Evolutionary conservation across 2,888 invertebrate genomes (phyloP).

Genomic region (Plebejus argus): DNA sequence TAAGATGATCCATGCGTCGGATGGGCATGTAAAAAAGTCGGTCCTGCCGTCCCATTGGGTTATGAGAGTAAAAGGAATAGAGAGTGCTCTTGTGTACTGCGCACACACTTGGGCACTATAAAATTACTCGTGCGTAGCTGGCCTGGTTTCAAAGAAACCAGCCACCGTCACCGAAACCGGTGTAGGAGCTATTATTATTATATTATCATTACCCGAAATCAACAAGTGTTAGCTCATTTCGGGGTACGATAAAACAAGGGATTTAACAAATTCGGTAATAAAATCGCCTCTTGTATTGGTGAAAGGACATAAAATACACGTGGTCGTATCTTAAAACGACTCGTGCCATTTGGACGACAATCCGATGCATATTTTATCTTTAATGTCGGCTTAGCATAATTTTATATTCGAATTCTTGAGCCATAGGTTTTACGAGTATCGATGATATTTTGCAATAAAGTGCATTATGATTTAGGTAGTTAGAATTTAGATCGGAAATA

Average conservation of each 20-base stretch:
- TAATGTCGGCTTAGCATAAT: constrained; percentile 34
- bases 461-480: background rate
- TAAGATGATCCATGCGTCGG: too few species aligned
- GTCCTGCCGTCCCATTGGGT: too few species aligned
- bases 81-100: too few species aligned
- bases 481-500: too few species aligned
- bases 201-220: background rate
- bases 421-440: background rate
- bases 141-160: too few species aligned
- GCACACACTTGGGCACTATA: too few species aligned
- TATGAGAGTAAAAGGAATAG: too few species aligned
- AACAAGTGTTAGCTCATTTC: constrained; percentile 16
- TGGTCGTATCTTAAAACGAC: constrained; percentile 46
- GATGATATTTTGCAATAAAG: background rate
- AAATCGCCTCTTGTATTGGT: constrained; percentile 41
- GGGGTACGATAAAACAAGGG: constrained; percentile 16
- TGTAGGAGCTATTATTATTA: too few species aligned
- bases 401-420: constrained; percentile 11
- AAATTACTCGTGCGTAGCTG: too few species aligned
- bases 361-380: constrained; percentile 40
- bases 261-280: constrained; percentile 35
- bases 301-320: constrained; percentile 45
- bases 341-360: constrained; percentile 35
- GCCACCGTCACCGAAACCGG: too few species aligned
- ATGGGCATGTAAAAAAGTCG: too few species aligned